Evolutionary conservation across 2,113 vertebrate species (phyloP), one percentile per base, ranked within the genome.

Genomic region (Microtus oregoni): DNA sequence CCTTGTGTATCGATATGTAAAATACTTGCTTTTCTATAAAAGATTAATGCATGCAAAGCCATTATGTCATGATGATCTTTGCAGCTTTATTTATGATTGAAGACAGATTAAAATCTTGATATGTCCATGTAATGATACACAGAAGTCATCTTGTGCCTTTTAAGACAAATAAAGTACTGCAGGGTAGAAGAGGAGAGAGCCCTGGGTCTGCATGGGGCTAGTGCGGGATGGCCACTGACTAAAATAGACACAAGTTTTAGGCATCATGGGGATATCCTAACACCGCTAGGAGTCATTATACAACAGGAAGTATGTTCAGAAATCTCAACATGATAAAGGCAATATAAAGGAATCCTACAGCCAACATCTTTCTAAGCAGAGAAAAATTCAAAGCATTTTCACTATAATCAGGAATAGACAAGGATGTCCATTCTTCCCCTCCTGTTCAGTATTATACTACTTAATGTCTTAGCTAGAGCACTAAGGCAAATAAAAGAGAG

Each of bases 111-210:
- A 91, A 58, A 85, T 90, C 32, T n/a, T 85, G 1, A 17, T 90
- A 30, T 32, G 44, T 28, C 8, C 13, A 50, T 41, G 7, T 58
- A 91, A 83, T 77, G 44, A 14, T 89, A 83, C 15, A 47, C 58
- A 67, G 44, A 50, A 90, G 50, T 76, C 30, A 96, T 41, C 70
- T 68, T 70, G 72, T 90, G 92, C 41, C 58, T 78, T 82, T 77
- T 90, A 94, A 65, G 24, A 55, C 38, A 91, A 44, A 68, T 75
- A 58, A 91, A 81, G 83, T 35, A 3, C 32, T 76, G 65, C 76
- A 91, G 3, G 4, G 4, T 0, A 32, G 26, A 26, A 11, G 28
- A 26, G 50, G n/a, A 78, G 35, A 68, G 2, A 12, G 50, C 13
- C 67, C 7, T 10, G 19, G 2, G 14, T 14, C 17, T 32, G 19